Evolutionary conservation across 2,113 vertebrate species (phyloP), one percentile per base, ranked within the genome.

Genomic region (Odobenus rosmarus): DNA sequence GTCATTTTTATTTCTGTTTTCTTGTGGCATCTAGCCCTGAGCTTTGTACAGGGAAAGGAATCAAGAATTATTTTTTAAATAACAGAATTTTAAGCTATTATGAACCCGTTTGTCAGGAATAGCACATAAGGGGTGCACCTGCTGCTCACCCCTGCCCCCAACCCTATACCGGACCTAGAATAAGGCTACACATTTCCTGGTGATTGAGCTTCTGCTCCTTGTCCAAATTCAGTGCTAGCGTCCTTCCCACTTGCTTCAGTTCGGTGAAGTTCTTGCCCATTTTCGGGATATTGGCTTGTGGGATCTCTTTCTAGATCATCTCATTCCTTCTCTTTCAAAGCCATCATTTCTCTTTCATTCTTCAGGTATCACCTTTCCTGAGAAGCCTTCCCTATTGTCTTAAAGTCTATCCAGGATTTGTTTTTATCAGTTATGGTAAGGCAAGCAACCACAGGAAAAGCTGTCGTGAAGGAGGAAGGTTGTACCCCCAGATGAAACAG

Each of bases 61-160:
- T 33, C 2, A 69, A 26, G 4, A 55, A 62, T 7, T 67, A 16
- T 11, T 46, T 71, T 59, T 81, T 49, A 61, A 89, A 53, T 14
- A 28, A 88, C 3, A 88, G n/a, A 64, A 59, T 83, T 69, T 59
- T 8, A 19, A 85, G 33, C 23, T 51, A 55, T 79, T 57, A 4
- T n/a, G 57, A 89, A 72, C 36, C 9, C 28, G 16, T 64, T 31
- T 71, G 3, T 49, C 8, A 59, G 33, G 55, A 91, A 53, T 28
- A 33, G 15, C 1, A 5, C 5, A 0, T 10, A 39, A 46, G 18
- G 16, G 8, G 7, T 13, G 2, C 10, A 18, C 4, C 16, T 53
- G 18, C 8, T 64, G 53, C 26, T 67, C 18, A 21, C 31, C 69
- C n/a, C n/a, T 71, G 67, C 24, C 19, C 28, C 0, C 1, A 10